Percentiles rank a stretch among this genome's conserved stretches.
phyloP scores from a whole-genome alignment of 37 sponge, comb jelly and placozoan species.

The Geodia barretti region DNA sequence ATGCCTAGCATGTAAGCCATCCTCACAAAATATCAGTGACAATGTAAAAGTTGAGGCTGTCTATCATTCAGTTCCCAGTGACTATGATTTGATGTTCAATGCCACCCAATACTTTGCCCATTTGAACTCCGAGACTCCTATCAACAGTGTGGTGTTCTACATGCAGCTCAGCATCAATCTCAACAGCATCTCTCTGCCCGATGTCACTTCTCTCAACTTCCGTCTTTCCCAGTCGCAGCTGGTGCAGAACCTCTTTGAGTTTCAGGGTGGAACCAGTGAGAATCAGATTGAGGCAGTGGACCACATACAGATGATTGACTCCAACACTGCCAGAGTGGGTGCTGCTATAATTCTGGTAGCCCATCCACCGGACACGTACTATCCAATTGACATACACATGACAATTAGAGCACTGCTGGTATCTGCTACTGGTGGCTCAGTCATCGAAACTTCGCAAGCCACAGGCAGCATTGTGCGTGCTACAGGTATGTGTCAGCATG shows the following conservation, averaged over 20 bases:
- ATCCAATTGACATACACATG: not conserved
- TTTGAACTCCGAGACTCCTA: not conserved
- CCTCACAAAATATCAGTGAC: not conserved
- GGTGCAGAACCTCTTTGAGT: not conserved
- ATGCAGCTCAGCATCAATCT: not conserved
- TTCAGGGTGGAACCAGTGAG: not conserved
- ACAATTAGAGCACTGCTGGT: not conserved
- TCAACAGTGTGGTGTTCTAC: not conserved
- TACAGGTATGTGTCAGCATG: not conserved
- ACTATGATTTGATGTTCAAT: not conserved
- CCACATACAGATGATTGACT: not conserved
- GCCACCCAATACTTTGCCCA: not conserved
- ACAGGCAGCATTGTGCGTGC: not conserved
- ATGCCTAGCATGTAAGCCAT: not conserved
- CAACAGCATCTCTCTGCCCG: not conserved
- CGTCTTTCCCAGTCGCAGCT: not conserved
- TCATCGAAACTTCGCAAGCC: not conserved
- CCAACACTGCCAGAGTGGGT: conserved; percentile 1
- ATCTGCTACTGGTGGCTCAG: not conserved
- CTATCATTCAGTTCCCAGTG: not conserved
- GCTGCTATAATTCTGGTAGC: not conserved
- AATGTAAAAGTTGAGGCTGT: not conserved
- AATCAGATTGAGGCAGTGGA: not conserved
- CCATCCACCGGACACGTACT: not conserved
- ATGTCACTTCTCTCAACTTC: not conserved